Evolutionary conservation across 30 jellyfish, hydroid and myxozoan species (phyloP).

Genomic region (Hydractinia symbiolongicarpus): DNA sequence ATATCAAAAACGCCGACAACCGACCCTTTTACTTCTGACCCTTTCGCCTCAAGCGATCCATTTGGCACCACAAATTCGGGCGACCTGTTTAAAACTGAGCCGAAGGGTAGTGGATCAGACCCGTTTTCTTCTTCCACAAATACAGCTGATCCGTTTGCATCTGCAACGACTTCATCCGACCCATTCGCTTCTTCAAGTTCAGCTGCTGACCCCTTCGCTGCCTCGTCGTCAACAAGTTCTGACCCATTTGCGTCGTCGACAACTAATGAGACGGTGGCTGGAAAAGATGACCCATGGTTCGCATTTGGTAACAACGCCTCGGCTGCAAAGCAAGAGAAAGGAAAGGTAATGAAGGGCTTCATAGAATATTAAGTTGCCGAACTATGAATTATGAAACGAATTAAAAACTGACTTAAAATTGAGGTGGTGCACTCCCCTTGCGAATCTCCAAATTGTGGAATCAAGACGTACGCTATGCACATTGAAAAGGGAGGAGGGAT

Average conservation of each 20-base stretch:
- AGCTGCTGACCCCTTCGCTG: slow-evolving; percentile 8
- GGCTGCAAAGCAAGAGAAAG: not conserved
- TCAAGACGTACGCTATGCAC: too few relatives aligned
- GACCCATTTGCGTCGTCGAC: slow-evolving; percentile 27
- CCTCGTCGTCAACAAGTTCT: not conserved
- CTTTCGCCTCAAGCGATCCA: slow-evolving; percentile 43
- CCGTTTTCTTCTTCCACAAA: slow-evolving; percentile 44
- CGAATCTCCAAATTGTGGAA: too few relatives aligned
- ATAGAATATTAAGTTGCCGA: not conserved
- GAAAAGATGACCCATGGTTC: slow-evolving; percentile 80
- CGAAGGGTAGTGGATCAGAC: slow-evolving; percentile 54
- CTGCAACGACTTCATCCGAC: slow-evolving; percentile 17
- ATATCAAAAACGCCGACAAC: slow-evolving; percentile 21
- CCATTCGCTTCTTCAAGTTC: slow-evolving; percentile 28
- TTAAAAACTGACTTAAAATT: too few relatives aligned
- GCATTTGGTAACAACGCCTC: slow-evolving; percentile 43
- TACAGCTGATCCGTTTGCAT: slow-evolving; percentile 22
- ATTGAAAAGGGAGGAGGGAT: too few relatives aligned
- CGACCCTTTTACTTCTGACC: slow-evolving; percentile 76
- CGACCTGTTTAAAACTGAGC: slow-evolving; percentile 55
- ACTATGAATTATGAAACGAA: too few relatives aligned
- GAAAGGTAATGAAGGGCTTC: not conserved
- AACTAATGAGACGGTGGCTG: slow-evolving; percentile 16
- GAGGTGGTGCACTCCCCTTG: too few relatives aligned
- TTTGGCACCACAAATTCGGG: slow-evolving; percentile 20